A percentile compares a stretch with the other conserved stretches of the same genome.
phyloP scores from a whole-genome alignment of 2,113 vertebrate species.

The Sinocyclocheilus anshuiensis region DNA sequence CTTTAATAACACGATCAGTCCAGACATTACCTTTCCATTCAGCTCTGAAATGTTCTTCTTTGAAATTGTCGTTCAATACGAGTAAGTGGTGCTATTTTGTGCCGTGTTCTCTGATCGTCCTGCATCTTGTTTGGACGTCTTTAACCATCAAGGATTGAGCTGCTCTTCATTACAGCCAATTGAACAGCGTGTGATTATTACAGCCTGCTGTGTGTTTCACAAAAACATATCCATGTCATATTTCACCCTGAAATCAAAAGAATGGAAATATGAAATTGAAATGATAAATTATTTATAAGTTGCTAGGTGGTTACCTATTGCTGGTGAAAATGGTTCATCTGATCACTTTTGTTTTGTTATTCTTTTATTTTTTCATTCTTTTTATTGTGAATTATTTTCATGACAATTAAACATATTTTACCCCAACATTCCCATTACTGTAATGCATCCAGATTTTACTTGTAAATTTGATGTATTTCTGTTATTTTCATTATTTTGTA shows the following conservation, averaged over 20 bases:
- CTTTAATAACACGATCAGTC: neutral
- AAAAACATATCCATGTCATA: neutral
- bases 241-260: neutral
- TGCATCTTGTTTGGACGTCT: neutral
- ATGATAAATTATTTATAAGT: neutral
- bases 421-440: neutral
- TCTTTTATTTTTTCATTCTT: too few relatives aligned
- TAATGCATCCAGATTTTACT: neutral
- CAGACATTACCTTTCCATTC: neutral
- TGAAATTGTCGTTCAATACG: constrained; percentile 23
- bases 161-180: constrained; percentile 4
- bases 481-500: neutral
- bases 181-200: neutral
- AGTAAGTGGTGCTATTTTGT: constrained; percentile 28
- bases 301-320: too few relatives aligned
- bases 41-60: constrained; percentile 2
- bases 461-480: too few relatives aligned
- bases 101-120: neutral
- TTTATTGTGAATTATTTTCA: neutral
- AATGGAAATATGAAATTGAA: neutral
- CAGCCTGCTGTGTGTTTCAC: neutral
- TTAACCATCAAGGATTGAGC: neutral
- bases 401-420: neutral
- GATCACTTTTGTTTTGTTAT: too few relatives aligned
- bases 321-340: too few relatives aligned